Base-by-base conservation (phyloP, 2,888 invertebrate genomes). In the Halictus ligatus region DNA sequence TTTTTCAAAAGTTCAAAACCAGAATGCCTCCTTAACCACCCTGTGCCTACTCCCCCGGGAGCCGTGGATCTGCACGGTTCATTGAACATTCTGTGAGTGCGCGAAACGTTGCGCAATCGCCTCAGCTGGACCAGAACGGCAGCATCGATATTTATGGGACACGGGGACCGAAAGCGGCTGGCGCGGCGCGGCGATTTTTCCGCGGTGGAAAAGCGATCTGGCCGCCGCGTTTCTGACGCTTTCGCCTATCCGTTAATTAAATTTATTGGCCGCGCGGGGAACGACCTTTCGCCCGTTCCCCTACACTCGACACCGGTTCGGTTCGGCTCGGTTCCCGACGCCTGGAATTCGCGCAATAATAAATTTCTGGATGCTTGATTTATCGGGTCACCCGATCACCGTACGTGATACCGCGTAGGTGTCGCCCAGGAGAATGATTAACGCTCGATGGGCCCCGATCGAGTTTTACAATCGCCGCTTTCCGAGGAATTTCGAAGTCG, bases 21-120 rank as follows among this genome's bases (percentile, higher is more conserved):
- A n/a, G 54, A 54, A 54, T n/a, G 10, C 10, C 54, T 54, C 1
- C n/a, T 54, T 58, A 58, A 10, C 58, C 4, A 58, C 67, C 83
- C 83, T 35, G 40, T 54, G 73, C 54, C 71, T 48, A 35, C 48
- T 48, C 69, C 69, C 50, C 40, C 25, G 48, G 69, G 43, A 35
- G 50, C 50, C 89, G 85, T 89, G 88, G 92, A 92, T 93, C 91
- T 91, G 92, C 86, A 88, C 86, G 90, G 89, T 91, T 92, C 92
- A 93, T 93, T 91, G 90, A 90, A 89, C 88, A 93, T 94, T 93
- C 93, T 88, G 84, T 89, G 88, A 90, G 60, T 58, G 92, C 48
- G 91, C 91, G 91, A 92, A 90, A 91, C 84, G 82, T 90, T 91
- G 88, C 87, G 90, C 91, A 88, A 86, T 80, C 25, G 73, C 79